A percentile compares a stretch with the other conserved stretches of the same genome.
phyloP scores from a whole-genome alignment of 1,140 invertebrate genomes.

The Chionoecetes opilio region DNA sequence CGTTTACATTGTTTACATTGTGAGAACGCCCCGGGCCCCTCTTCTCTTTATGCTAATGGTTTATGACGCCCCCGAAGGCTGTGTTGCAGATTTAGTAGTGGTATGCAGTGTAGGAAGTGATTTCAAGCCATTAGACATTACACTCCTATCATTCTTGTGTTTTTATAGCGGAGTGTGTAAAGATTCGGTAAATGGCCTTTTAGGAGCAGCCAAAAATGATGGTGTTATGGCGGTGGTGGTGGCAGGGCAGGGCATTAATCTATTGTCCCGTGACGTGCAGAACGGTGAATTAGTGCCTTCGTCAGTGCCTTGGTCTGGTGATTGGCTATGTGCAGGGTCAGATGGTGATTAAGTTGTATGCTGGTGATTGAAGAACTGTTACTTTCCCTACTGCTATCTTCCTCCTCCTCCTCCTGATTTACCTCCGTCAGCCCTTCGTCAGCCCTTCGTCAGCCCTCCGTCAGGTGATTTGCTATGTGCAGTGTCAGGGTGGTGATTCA shows the following conservation, averaged over 20 bases:
- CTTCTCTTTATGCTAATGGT: slow-evolving; percentile 17
- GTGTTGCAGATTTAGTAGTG: background rate
- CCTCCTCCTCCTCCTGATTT: too few relatives aligned
- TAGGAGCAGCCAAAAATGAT: too few relatives aligned
- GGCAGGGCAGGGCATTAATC: too few relatives aligned
- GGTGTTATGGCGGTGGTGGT: too few relatives aligned
- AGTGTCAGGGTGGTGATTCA: background rate
- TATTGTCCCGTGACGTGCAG: too few relatives aligned
- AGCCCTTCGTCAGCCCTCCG: background rate
- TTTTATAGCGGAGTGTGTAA: background rate
- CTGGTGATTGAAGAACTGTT: too few relatives aligned
- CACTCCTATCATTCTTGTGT: background rate
- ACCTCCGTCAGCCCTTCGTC: background rate
- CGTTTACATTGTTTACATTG: slow-evolving; percentile 11
- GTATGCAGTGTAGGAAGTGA: background rate
- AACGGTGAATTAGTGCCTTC: too few relatives aligned
- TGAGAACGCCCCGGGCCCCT: too few relatives aligned
- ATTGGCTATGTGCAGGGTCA: too few relatives aligned
- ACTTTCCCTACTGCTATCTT: too few relatives aligned
- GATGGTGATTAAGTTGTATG: too few relatives aligned
- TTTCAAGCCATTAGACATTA: background rate
- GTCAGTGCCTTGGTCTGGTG: too few relatives aligned
- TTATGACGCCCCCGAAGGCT: background rate
- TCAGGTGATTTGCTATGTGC: background rate
- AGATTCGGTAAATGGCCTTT: background rate